A percentile compares a stretch with the other conserved stretches of the same genome.
phyloP scores from a whole-genome alignment of 2,888 invertebrate genomes.

The Lobophora halterata region DNA sequence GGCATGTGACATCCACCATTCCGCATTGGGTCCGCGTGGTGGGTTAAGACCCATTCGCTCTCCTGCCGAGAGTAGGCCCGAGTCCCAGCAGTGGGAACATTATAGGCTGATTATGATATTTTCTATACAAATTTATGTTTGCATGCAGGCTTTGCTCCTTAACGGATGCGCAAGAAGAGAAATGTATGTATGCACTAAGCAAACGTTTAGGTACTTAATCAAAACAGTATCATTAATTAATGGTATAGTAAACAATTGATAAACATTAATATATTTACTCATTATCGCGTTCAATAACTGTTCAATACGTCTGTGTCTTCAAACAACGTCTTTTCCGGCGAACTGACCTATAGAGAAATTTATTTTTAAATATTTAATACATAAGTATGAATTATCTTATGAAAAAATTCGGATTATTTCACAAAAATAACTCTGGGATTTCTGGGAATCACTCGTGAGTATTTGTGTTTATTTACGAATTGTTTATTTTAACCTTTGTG shows the following conservation, averaged over 20 bases:
- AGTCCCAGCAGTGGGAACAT: too few relatives aligned
- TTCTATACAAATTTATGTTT: too few relatives aligned
- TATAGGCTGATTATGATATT: too few relatives aligned
- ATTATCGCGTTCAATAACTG: conserved; percentile 11
- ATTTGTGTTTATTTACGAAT: too few relatives aligned
- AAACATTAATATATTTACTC: conserved; percentile 24
- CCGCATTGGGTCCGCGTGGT: too few relatives aligned
- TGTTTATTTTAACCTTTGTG: too few relatives aligned
- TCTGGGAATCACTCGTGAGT: neutral
- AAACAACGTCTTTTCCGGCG: conserved; percentile 13
- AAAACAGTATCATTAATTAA: conserved; percentile 17
- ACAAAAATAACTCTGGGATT: neutral
- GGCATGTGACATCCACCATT: too few relatives aligned
- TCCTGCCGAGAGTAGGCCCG: too few relatives aligned
- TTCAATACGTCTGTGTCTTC: conserved; percentile 3
- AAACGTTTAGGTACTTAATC: conserved; percentile 11
- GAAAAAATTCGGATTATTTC: conserved; percentile 4
- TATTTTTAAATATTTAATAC: neutral
- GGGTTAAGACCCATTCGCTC: too few relatives aligned
- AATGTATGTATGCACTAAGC: conserved; percentile 13
- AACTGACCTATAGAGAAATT: conserved; percentile 6
- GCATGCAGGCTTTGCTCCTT: too few relatives aligned
- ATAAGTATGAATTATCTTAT: conserved; percentile 4
- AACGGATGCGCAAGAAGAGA: conserved; percentile 13
- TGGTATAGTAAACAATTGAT: conserved; percentile 21